phyloP scores from a whole-genome alignment of 2,113 vertebrate species.

The Sterna hirundo region DNA sequence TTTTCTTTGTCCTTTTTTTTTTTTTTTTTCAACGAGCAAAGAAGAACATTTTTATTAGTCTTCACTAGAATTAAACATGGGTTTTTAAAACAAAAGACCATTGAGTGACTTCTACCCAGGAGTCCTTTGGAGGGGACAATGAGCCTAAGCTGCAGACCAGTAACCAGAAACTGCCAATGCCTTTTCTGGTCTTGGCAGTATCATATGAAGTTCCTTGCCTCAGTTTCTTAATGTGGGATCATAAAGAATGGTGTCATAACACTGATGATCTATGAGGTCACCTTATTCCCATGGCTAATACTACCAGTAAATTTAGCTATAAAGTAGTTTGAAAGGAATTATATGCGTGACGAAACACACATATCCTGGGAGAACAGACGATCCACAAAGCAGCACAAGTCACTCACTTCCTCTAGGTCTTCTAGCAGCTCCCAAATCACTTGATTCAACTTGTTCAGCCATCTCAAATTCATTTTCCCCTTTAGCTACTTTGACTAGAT shows the following conservation, averaged over 20 bases:
- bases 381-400: neutral
- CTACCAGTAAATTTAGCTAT: neutral
- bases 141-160: neutral
- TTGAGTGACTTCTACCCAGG: neutral
- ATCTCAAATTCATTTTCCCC: neutral
- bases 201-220: neutral
- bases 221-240: neutral
- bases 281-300: neutral
- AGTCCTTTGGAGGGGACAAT: neutral
- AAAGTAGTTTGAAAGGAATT: neutral
- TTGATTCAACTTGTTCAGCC: neutral
- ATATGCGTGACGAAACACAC: neutral
- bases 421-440: neutral
- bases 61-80: constrained; percentile 55
- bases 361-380: neutral
- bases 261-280: neutral
- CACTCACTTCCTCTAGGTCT: neutral
- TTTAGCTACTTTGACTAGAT: neutral
- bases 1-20: neutral
- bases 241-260: neutral
- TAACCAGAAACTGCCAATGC: neutral
- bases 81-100: constrained; percentile 16
- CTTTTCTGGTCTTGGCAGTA: neutral
- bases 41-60: constrained; percentile 46
- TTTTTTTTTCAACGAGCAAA: neutral